Base-by-base conservation (phyloP, 2,797 vertebrate genomes). In the Poecilia wingei region DNA sequence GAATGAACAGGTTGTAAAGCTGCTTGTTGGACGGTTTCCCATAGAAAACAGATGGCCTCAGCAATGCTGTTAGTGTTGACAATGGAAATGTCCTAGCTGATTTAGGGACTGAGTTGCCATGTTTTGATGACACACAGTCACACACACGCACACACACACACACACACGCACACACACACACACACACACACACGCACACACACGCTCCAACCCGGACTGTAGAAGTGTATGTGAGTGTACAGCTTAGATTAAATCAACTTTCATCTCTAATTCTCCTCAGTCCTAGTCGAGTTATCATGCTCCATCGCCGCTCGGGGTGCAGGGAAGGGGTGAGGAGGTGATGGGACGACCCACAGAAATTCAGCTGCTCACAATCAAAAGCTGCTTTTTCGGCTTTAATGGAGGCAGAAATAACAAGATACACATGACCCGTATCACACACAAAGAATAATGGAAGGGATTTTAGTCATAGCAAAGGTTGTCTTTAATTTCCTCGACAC, bases 241-340 rank as follows among this genome's bases (percentile, higher is more conserved):
- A 64, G 70, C 79, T 90, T 70, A 70, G 93, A 95, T 93, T 90
- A 88, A 90, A 95, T 94, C 90, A 92, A 91, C 92, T 93, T 90
- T 83, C 55, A 88, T 92, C 91, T 93, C 78, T 86, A 84, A 92
- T 93, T 91, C 88, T 89, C 82, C 85, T 86, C 78, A 83, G 85
- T 82, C 80, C 81, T 77, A 77, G 78, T 5, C 49, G 84, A 85
- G 84, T 93, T 92, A 91, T 91, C 86, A 84, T 78, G 81, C 70
- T 74, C 78, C 79, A 88, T 88, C 87, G 72, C 76, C 18, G 45
- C 79, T 75, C 64, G 47, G 81, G 71, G 74, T 72, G 55, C 81
- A 74, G 45, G 59, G 25, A 45, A 20, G 43, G 55, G 46, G 66
- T n/a, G 0, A 41, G 16, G 64, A 59, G 69, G 53, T 28, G 68